These are phyloP conservation scores for Chloropsis cyanopogon DNA, from an alignment of 2,113 vertebrate genomes.

Conservation along the genomic window DNA sequence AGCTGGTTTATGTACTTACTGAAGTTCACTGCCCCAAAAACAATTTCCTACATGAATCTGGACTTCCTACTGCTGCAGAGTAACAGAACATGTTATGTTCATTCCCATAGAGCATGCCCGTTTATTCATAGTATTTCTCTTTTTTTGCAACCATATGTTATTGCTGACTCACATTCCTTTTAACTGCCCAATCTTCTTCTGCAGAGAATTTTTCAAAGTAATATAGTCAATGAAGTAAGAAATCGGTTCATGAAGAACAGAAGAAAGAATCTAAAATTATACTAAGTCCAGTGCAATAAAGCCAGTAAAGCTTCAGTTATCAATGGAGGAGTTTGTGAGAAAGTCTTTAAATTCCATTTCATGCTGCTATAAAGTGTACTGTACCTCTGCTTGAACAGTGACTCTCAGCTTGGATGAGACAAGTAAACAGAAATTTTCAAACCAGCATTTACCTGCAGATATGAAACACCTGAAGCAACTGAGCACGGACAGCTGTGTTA, in stretches of 20 bases:
- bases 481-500: not conserved
- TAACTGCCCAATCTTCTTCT: not conserved
- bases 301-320: not conserved
- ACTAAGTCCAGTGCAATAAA: not conserved
- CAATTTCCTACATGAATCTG: not conserved
- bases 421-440: not conserved
- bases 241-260: not conserved
- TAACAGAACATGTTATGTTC: not conserved
- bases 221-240: not conserved
- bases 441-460: not conserved
- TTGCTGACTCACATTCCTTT: not conserved
- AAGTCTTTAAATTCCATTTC: not conserved
- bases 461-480: not conserved
- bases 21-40: not conserved
- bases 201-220: not conserved
- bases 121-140: not conserved
- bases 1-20: not conserved
- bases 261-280: not conserved
- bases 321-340: not conserved
- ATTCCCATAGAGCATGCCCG: not conserved
- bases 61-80: not conserved
- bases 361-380: not conserved
- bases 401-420: not conserved
- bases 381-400: not conserved
- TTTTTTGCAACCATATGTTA: not conserved